A percentile compares a stretch with the other conserved stretches of the same genome.
These are phyloP conservation scores for Oryzias sinensis DNA, from an alignment of 2,797 vertebrate species.

Conservation along the genomic window DNA sequence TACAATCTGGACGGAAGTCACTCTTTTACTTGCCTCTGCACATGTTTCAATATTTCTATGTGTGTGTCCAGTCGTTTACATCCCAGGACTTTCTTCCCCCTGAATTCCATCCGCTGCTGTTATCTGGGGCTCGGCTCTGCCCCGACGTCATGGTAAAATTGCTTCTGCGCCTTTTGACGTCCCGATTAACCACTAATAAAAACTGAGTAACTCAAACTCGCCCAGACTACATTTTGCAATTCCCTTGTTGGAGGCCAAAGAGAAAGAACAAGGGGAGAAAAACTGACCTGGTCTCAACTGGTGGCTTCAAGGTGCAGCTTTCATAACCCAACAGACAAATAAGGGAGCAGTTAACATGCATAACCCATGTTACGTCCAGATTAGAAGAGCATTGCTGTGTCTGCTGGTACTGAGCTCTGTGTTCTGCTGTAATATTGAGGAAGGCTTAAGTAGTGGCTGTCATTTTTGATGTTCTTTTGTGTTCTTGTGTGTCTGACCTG, in stretches of 20 bases:
- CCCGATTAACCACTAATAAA: conserved; percentile 74
- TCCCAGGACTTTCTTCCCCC: conserved; percentile 72
- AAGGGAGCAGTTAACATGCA: conserved; percentile 60
- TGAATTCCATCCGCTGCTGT: conserved; percentile 77
- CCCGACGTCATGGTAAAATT: conserved; percentile 76
- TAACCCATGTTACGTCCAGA: conserved; percentile 57
- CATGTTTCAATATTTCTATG: conserved; percentile 60
- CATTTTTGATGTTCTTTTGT: not conserved
- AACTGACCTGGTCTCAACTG: conserved; percentile 48
- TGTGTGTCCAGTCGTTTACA: conserved; percentile 68
- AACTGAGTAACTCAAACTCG: conserved; percentile 42
- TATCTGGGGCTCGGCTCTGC: conserved; percentile 71
- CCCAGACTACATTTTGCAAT: conserved; percentile 32
- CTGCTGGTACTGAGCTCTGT: conserved; percentile 26
- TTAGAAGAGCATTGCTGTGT: conserved; percentile 51
- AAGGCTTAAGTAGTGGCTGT: conserved; percentile 49
- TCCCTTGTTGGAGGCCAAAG: conserved; percentile 30
- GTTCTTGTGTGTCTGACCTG: not conserved
- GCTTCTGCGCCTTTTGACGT: conserved; percentile 53
- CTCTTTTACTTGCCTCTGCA: conserved; percentile 40
- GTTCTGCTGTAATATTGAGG: conserved; percentile 28
- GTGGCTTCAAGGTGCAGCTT: conserved; percentile 46
- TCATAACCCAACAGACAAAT: conserved; percentile 48
- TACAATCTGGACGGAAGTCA: conserved; percentile 11
- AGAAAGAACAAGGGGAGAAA: conserved; percentile 23